phyloP scores from a whole-genome alignment of 35 echinoderm and acorn worm genomes.

The Nesometra sesokonis region DNA sequence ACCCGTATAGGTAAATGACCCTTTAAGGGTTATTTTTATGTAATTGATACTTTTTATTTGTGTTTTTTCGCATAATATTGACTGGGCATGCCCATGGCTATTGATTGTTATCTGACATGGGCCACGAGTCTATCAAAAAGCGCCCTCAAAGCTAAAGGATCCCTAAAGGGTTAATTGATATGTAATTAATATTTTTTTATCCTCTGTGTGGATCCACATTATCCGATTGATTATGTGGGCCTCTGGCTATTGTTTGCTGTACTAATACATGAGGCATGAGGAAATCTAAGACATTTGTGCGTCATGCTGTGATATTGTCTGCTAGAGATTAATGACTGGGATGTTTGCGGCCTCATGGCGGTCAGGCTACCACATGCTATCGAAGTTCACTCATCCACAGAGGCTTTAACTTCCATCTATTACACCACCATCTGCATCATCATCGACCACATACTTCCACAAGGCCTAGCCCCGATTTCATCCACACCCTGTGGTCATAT shows the following conservation, averaged over 20 bases:
- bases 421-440: background rate
- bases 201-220: background rate
- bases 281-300: background rate
- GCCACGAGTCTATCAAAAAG: background rate
- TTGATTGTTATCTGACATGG: too few species aligned
- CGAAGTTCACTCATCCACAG: background rate
- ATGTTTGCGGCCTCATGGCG: background rate
- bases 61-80: too few species aligned
- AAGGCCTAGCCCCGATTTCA: background rate
- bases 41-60: too few species aligned
- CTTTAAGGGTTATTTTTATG: too few species aligned
- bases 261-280: background rate
- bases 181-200: background rate
- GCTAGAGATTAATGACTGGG: background rate
- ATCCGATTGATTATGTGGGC: background rate
- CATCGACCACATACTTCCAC: background rate
- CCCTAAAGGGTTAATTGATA: background rate
- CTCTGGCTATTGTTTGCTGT: background rate
- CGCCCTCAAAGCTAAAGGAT: background rate
- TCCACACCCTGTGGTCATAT: background rate
- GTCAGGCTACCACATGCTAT: background rate
- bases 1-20: too few species aligned
- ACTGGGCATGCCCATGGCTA: too few species aligned
- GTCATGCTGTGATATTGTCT: background rate
- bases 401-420: background rate